phyloP scores from a whole-genome alignment of 2,113 vertebrate genomes.

The Tor tambroides region DNA sequence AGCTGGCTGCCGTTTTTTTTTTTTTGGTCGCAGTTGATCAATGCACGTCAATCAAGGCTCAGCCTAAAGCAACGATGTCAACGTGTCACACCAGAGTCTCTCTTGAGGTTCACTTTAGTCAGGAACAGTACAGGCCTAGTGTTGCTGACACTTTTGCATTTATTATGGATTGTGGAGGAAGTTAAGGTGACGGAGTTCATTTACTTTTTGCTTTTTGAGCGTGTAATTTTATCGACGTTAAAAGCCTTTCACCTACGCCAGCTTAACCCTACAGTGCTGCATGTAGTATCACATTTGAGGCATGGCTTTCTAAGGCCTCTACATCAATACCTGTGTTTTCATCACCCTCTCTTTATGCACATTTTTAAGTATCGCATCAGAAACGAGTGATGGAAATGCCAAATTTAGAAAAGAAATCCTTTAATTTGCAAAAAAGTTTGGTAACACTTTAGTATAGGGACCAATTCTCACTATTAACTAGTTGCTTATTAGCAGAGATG shows the following conservation, averaged over 20 bases:
- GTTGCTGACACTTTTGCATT: not conserved
- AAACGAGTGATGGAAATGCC: too few species aligned
- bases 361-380: too few species aligned
- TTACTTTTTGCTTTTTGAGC: not conserved
- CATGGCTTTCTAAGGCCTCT: too few species aligned
- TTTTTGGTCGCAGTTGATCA: conserved; percentile 31
- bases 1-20: not conserved
- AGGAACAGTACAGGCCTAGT: not conserved
- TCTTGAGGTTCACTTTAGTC: conserved; percentile 22
- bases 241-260: not conserved
- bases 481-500: too few species aligned
- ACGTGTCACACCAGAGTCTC: not conserved
- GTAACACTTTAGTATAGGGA: too few species aligned
- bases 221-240: not conserved
- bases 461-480: too few species aligned
- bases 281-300: too few species aligned
- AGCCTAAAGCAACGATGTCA: conserved; percentile 6
- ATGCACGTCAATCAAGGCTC: conserved; percentile 44
- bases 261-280: not conserved
- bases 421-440: too few species aligned
- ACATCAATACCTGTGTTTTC: too few species aligned
- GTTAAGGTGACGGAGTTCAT: not conserved
- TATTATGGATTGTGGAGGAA: not conserved
- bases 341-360: too few species aligned
- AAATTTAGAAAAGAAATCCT: too few species aligned